phyloP scores from a whole-genome alignment of 2,888 invertebrate species.

The Perdita meconis region DNA sequence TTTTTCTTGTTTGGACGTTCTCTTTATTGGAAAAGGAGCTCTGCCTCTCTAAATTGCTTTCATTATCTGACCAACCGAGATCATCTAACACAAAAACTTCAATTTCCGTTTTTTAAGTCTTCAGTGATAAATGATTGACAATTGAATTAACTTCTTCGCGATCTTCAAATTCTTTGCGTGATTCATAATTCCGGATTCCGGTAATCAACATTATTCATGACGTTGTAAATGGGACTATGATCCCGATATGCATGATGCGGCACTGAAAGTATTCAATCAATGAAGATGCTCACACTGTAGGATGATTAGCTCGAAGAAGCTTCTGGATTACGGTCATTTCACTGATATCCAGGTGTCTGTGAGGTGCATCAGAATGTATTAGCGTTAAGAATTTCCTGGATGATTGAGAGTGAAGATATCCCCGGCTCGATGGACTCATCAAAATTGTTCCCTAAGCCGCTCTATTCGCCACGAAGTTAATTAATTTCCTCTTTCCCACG shows the following conservation, averaged over 20 bases:
- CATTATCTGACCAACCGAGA: background rate
- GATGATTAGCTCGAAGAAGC: background rate
- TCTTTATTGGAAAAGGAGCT: background rate
- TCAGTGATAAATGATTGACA: too few species aligned
- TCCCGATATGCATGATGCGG: too few species aligned
- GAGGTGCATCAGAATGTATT: background rate
- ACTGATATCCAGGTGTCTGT: background rate
- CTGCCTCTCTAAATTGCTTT: background rate
- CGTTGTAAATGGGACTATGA: too few species aligned
- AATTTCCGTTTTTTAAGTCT: background rate
- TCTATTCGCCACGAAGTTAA: conserved; percentile 9
- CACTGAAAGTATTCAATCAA: background rate
- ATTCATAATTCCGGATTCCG: too few species aligned
- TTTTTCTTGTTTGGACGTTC: background rate
- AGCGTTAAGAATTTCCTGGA: conserved; percentile 19
- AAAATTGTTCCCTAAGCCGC: background rate
- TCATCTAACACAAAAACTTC: background rate
- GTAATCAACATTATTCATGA: too few species aligned
- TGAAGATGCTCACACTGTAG: background rate
- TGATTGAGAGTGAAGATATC: conserved; percentile 12
- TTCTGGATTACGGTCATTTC: background rate
- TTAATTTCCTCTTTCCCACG: conserved; percentile 39
- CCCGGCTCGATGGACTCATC: background rate
- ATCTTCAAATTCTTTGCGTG: too few species aligned
- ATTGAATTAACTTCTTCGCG: too few species aligned